phyloP scores from a whole-genome alignment of 2,888 invertebrate species.

The Drosophila dives region DNA sequence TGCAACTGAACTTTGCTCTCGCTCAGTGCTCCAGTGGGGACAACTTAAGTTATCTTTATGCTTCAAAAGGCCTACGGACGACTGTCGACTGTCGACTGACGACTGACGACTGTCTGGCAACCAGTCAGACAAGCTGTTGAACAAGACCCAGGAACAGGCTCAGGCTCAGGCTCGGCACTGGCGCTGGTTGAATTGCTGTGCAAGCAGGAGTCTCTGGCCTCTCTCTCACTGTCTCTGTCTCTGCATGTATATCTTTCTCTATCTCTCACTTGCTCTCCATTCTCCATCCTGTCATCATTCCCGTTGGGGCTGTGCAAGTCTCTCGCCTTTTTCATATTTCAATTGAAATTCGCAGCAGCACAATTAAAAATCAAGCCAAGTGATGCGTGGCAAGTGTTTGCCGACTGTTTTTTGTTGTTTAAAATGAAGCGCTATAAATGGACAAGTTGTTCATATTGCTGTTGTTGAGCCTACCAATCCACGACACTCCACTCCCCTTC shows the following conservation, averaged over 20 bases:
- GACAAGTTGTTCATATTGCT: conserved; percentile 50
- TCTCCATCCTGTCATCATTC: conserved; percentile 32
- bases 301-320: conserved; percentile 46
- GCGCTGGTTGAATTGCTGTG: neutral
- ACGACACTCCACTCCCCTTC: neutral
- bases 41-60: conserved; percentile 73
- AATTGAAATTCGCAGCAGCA: conserved; percentile 69
- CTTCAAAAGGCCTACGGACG: conserved; percentile 69
- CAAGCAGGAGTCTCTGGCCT: conserved; percentile 10
- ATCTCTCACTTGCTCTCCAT: conserved; percentile 3
- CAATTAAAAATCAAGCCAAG: conserved; percentile 69
- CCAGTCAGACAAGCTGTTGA: conserved; percentile 62
- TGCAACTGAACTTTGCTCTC: conserved; percentile 52
- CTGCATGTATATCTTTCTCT: neutral
- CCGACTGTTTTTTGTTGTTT: conserved; percentile 56
- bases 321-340: conserved; percentile 57
- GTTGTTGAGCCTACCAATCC: conserved; percentile 7
- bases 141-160: conserved; percentile 22
- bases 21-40: conserved; percentile 57
- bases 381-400: conserved; percentile 66
- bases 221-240: neutral
- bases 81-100: conserved; percentile 27
- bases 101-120: conserved; percentile 47
- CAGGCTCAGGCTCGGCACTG: neutral
- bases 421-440: conserved; percentile 70